Evolutionary conservation across 2,113 vertebrate genomes (phyloP), one percentile per base, ranked within the genome.

Genomic region (Mustela nigripes): DNA sequence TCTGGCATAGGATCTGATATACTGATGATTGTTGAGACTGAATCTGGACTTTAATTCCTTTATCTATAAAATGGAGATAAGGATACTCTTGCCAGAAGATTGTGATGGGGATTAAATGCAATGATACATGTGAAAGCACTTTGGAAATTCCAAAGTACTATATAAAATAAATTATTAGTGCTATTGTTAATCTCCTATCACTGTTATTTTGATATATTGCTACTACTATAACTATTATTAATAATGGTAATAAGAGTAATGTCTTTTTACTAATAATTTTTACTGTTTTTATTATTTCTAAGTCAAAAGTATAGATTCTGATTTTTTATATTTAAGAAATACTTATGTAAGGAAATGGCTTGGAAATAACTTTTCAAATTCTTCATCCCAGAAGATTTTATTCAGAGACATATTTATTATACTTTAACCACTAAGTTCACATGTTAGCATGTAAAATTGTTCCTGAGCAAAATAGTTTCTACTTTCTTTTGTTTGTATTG

Each of bases 291-390:
- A 60, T 73, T 91, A 21, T 94, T 95, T 95, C 33, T 96, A 96
- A 86, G 33, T 60, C 28, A 94, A 80, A 63, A 81, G 11, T 84
- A 45, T 22, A 71, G 56, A 67, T 79, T 84, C 53, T 97, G 3
- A 69, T 82, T 89, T 95, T 94, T 93, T 22, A 73, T 80, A 89
- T 83, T 10, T 78, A 95, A 86, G 39, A 97, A 69, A 81, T 93
- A 58, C 24, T 83, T 53, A 48, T 60, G 0, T 92, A 63, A 92
- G 24, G 12, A 97, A 3, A 88, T 82, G 76, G 24, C 24, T 92
- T 95, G 28, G 65, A 95, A 94, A 92, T 48, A 91, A 79, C 73
- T 81, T 36, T 93, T 85, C n/a, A 90, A 31, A 89, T 58, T 93
- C 42, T 88, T 96, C 11, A 83, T n/a, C 21, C 19, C 22, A 10